Percentiles rank a stretch among this genome's conserved stretches.
These are phyloP conservation scores for Glaucopsyche alexis DNA, from an alignment of 2,888 invertebrate genomes.

Conservation along the genomic window DNA sequence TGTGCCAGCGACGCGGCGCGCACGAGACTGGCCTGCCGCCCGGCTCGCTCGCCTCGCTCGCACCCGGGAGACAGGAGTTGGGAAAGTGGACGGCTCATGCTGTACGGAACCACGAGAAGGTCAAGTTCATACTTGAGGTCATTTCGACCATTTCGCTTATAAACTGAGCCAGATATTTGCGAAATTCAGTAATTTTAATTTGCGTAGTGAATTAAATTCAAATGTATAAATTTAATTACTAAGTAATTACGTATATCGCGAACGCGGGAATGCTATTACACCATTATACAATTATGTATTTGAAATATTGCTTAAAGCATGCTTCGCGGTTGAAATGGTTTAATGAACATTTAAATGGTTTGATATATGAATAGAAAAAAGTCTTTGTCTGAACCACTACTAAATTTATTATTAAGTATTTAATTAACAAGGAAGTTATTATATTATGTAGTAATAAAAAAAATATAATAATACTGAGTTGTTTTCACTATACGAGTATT, in stretches of 20 bases:
- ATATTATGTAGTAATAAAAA: too few species aligned
- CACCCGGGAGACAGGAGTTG: conserved; percentile 33
- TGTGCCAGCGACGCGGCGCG: conserved; percentile 32
- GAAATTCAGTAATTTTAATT: background rate
- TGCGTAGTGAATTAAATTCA: background rate
- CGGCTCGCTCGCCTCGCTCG: conserved; percentile 26
- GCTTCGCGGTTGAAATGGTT: background rate
- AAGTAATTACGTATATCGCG: background rate
- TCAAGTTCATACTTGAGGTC: conserved; percentile 59
- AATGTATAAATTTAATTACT: background rate
- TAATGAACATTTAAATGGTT: background rate
- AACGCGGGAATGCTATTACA: background rate
- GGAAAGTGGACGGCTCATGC: conserved; percentile 52
- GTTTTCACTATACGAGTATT: background rate
- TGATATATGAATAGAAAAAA: background rate
- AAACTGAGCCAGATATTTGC: background rate
- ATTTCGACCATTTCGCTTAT: conserved; percentile 10
- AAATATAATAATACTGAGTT: background rate
- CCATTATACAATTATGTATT: background rate
- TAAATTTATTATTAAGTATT: background rate
- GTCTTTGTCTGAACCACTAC: background rate
- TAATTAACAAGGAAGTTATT: conserved; percentile 1
- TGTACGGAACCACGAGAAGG: conserved; percentile 56
- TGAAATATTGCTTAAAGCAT: background rate
- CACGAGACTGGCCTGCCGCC: conserved; percentile 27